Conservation (phyloP, 2,888 invertebrate species). For the Steinernema scapterisci region DNA sequence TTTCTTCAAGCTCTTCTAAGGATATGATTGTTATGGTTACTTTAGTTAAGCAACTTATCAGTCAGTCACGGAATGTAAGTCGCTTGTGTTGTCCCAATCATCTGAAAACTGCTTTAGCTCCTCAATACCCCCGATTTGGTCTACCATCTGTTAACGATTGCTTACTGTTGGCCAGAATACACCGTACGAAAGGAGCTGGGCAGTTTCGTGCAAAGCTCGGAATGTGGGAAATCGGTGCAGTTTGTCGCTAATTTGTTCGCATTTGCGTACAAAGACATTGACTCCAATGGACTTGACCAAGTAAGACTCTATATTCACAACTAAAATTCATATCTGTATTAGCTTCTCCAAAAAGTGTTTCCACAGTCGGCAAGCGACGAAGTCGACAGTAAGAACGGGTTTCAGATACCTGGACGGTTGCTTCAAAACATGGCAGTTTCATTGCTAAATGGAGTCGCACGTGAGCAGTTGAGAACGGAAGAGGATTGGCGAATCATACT, state of each 20-base stretch:
- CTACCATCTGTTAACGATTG: slow-evolving; percentile 26
- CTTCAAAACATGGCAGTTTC: not conserved
- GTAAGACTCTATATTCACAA: not conserved
- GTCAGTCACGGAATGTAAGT: not conserved
- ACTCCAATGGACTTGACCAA: not conserved
- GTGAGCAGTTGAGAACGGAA: slow-evolving; percentile 34
- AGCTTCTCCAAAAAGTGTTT: not conserved
- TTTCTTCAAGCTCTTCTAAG: not conserved
- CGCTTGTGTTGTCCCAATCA: not conserved
- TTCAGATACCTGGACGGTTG: not conserved
- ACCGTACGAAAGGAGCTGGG: slow-evolving; percentile 35
- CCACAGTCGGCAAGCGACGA: not conserved
- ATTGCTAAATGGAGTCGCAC: not conserved
- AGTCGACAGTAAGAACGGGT: not conserved
- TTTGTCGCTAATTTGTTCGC: slow-evolving; percentile 6
- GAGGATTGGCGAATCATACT: slow-evolving; percentile 44
- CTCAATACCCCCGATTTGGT: not conserved
- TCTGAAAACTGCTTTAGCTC: not conserved
- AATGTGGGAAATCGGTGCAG: slow-evolving; percentile 7
- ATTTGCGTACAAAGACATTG: not conserved
- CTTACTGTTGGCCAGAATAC: slow-evolving; percentile 41
- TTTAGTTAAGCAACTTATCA: slow-evolving; percentile 3
- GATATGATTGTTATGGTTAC: not conserved
- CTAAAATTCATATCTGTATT: not conserved
- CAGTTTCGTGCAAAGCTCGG: slow-evolving; percentile 7